These are phyloP conservation scores for Propithecus coquereli DNA, from an alignment of 2,113 vertebrate genomes.

Conservation along the genomic window DNA sequence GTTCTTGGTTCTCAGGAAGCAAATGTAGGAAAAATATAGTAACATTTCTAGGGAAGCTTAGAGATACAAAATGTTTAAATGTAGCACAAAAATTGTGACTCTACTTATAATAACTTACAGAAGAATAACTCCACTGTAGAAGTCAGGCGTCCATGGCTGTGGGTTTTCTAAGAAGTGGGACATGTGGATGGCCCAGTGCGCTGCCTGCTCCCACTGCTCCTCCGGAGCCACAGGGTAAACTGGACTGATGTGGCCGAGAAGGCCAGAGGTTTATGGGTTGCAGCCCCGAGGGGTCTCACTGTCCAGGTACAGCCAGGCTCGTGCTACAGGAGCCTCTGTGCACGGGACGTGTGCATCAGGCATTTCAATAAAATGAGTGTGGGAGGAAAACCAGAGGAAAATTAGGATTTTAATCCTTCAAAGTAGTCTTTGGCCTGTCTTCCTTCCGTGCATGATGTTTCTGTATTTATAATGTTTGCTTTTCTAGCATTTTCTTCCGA, in stretches of 20 bases:
- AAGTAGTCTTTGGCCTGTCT: neutral
- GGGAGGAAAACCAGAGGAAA: neutral
- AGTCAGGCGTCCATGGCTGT: neutral
- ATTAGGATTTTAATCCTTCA: neutral
- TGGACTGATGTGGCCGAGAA: neutral
- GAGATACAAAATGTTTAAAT: neutral
- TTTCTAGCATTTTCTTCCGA: neutral
- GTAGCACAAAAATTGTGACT: neutral
- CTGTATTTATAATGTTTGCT: neutral
- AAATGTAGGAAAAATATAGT: conserved; percentile 50
- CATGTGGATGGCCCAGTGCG: fast-evolving
- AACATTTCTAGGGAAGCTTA: conserved; percentile 55
- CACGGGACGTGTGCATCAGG: fast-evolving
- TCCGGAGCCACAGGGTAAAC: neutral
- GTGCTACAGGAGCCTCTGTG: fast-evolving
- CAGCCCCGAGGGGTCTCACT: fast-evolving
- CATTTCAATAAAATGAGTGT: neutral
- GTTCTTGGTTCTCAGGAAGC: conserved; percentile 52
- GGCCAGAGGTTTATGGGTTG: fast-evolving
- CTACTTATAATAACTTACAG: neutral
- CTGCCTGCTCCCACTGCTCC: neutral
- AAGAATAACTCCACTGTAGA: neutral
- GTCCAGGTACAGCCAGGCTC: neutral
- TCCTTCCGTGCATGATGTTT: neutral
- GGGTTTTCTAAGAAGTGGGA: neutral